phyloP scores from a whole-genome alignment of 2,113 vertebrate genomes.

The Pelecanus crispus region DNA sequence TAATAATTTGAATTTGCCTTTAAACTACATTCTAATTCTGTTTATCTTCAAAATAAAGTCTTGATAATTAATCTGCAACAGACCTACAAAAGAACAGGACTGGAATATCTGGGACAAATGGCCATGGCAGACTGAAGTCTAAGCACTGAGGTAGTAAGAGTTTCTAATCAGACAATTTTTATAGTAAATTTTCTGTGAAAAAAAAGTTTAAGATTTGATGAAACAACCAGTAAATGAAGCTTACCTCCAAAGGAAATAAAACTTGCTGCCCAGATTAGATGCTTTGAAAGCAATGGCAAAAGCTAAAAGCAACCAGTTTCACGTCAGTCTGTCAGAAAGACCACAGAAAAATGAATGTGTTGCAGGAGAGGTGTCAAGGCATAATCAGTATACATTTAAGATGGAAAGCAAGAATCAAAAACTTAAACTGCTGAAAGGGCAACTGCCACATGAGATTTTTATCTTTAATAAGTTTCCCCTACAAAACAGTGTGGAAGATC shows the following conservation, averaged over 20 bases:
- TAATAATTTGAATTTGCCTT: background rate
- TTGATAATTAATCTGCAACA: background rate
- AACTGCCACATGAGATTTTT: conserved; percentile 2
- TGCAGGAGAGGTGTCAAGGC: background rate
- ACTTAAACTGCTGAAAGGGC: conserved; percentile 12
- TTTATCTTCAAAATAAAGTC: background rate
- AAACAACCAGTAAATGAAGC: background rate
- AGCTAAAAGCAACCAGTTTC: background rate
- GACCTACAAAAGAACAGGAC: background rate
- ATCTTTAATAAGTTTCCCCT: conserved; percentile 16
- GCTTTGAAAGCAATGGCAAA: background rate
- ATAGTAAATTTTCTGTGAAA: background rate
- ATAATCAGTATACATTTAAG: background rate
- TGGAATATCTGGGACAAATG: background rate
- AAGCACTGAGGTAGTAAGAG: background rate
- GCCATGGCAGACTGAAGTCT: background rate
- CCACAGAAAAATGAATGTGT: background rate
- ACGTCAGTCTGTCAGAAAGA: background rate
- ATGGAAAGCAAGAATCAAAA: conserved; percentile 34
- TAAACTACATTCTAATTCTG: background rate
- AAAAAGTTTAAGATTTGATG: background rate
- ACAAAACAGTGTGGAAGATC: background rate
- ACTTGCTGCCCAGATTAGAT: background rate
- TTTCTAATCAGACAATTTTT: background rate
- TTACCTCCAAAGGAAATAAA: background rate